Conservation (phyloP, 2,113 vertebrate genomes). For the Puma concolor region DNA sequence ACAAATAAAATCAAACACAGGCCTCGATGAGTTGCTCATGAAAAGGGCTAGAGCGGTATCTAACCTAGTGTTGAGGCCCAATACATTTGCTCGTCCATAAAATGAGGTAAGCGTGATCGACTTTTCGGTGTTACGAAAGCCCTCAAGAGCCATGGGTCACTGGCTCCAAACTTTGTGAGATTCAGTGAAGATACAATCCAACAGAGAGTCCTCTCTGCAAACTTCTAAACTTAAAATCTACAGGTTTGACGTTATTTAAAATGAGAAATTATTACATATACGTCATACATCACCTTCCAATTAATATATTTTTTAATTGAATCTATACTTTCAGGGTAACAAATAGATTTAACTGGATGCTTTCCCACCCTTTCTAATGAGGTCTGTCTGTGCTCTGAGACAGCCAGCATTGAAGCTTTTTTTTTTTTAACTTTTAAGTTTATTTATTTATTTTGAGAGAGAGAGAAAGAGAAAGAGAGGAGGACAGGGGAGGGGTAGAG, state of each 20-base stretch:
- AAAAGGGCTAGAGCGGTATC: not conserved
- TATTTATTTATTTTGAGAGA: no score
- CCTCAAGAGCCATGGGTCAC: not conserved
- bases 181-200: not conserved
- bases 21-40: accelerated
- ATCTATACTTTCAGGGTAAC: not conserved
- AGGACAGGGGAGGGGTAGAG: no score
- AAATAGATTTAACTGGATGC: not conserved
- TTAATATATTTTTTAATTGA: not conserved
- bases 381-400: not conserved
- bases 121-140: not conserved
- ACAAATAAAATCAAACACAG: not conserved
- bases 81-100: not conserved
- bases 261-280: not conserved
- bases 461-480: no score
- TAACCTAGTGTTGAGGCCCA: accelerated
- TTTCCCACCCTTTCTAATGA: not conserved
- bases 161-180: no score
- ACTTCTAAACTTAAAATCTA: not conserved
- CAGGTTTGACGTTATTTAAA: not conserved
- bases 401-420: not conserved
- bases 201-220: accelerated
- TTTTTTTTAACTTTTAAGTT: no score
- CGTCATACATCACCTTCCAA: not conserved
- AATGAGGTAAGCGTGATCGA: not conserved